Evolutionary conservation across 2,888 invertebrate genomes (phyloP).

Genomic region (Sicus ferrugineus): DNA sequence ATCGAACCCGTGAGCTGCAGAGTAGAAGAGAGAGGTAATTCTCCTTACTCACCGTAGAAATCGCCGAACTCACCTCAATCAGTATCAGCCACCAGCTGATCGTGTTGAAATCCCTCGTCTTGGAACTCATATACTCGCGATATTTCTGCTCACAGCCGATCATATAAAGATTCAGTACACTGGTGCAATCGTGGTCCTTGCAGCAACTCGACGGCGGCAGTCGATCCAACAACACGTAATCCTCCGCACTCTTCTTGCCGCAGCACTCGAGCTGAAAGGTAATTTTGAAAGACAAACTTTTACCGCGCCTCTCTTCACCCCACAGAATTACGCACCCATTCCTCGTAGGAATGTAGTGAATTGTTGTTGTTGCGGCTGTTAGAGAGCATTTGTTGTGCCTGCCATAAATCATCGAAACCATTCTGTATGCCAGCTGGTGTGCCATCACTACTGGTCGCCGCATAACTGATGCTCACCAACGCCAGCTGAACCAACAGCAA

Average conservation of each 20-base stretch:
- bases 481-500: conserved; percentile 53
- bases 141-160: conserved; percentile 53
- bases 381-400: conserved; percentile 32
- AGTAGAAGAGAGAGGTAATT: conserved; percentile 15
- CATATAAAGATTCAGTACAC: conserved; percentile 49
- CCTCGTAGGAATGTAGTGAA: conserved; percentile 50
- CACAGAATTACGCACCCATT: conserved; percentile 49
- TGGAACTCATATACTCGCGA: conserved; percentile 49
- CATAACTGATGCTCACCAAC: conserved; percentile 53
- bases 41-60: background rate
- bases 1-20: conserved; percentile 54
- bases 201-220: conserved; percentile 53
- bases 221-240: conserved; percentile 52
- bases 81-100: conserved; percentile 55
- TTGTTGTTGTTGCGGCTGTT: conserved; percentile 39
- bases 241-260: conserved; percentile 54
- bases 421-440: conserved; percentile 46
- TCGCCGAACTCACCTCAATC: conserved; percentile 46
- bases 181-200: conserved; percentile 49
- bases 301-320: background rate
- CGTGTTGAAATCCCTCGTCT: conserved; percentile 51
- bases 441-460: conserved; percentile 45
- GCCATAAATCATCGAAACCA: conserved; percentile 56
- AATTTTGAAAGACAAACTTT: background rate
- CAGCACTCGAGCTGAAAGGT: conserved; percentile 53